Evolutionary conservation across 2,113 vertebrate genomes (phyloP).

Genomic region (Acinonyx jubatus): DNA sequence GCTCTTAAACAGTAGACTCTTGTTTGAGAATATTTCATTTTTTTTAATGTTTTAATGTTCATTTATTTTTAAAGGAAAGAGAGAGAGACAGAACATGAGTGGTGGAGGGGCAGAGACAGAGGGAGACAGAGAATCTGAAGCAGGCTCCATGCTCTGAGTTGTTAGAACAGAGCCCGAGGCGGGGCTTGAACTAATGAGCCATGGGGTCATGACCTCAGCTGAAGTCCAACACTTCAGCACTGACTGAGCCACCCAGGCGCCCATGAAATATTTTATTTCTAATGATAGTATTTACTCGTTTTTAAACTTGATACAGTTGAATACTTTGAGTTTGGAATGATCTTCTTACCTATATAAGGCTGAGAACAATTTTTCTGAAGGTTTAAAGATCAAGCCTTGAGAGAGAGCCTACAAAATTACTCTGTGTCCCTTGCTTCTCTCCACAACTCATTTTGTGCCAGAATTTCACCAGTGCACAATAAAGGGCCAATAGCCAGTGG

Average conservation of each 20-base stretch:
- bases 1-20: neutral
- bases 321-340: neutral
- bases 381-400: neutral
- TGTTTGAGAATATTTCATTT: neutral
- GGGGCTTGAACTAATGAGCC: too few species aligned
- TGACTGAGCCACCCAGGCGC: too few species aligned
- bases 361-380: neutral
- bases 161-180: too few species aligned
- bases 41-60: too few species aligned
- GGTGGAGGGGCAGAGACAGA: too few species aligned
- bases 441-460: neutral
- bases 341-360: neutral
- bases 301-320: neutral
- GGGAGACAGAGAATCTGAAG: too few species aligned
- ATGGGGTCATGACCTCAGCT: too few species aligned
- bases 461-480: conserved; percentile 1
- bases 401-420: neutral
- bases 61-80: too few species aligned
- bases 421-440: neutral
- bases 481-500: neutral
- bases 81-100: too few species aligned
- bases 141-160: too few species aligned
- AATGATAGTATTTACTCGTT: neutral
- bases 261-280: neutral
- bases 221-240: too few species aligned